Base-by-base conservation (phyloP, 2,888 invertebrate species). In the Acanthococcus lagerstroemiae region DNA sequence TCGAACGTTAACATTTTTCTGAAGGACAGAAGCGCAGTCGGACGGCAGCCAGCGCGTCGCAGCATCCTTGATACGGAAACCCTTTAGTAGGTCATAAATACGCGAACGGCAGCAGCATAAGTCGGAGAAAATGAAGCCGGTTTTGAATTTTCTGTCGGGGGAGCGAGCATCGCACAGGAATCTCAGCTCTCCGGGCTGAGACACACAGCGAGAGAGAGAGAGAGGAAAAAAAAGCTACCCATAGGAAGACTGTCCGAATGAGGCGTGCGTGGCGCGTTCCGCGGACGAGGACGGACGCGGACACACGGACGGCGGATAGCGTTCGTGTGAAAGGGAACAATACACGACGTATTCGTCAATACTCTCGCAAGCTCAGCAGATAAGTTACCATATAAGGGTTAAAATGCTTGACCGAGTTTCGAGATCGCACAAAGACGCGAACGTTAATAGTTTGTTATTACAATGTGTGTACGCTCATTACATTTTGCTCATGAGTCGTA, bases 371-470 rank as follows among this genome's bases (percentile, higher is more conserved):
- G 48, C 24, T 60, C 21, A 12, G 21, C 48, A 25, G 60, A 25
- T 50, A 27, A 37, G 46, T 22, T 61, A 61, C 61, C 61, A 37
- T 61, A 61, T 24, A 61, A 61, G 61, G 61, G 24, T 52, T 61
- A 30, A 61, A 61, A 54, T 37, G 30, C 21, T 61, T 54, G 52
- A 61, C 52, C 61, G 61, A 61, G 24, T 61, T 52, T 61, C 52
- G 17, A 24, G 46, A 15, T 9, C 12, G 37, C 19, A 7, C 30
- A 12, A 37, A n/a, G 1, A 24, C 17, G 12, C 48, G 48, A 48
- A n/a, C 12, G 48, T 12, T 48, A 6, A 6, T 6, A 4, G 12
- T 19, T 52, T 17, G 5, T 52, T 19, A 19, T 22, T 19, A 17
- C 52, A 4, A 21, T 52, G 4, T 52, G 58, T 58, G 44, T 25